Conservation (phyloP, 2,888 invertebrate species). For the Coelogynopora nodosa region DNA sequence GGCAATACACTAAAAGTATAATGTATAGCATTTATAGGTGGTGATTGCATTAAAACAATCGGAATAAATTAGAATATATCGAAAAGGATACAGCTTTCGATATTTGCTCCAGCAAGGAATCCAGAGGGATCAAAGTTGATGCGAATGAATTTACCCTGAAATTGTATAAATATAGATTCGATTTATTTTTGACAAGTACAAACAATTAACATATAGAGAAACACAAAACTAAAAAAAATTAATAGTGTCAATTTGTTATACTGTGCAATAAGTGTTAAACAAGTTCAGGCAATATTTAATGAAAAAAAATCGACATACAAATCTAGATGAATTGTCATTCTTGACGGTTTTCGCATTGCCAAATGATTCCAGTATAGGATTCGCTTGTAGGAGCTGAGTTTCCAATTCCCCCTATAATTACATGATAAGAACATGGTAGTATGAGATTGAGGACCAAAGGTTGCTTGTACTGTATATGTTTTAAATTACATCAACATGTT, state of each 20-base stretch:
- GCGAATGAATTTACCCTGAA: conserved; percentile 96
- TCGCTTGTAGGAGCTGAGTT: conserved; percentile 95
- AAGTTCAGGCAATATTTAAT: not conserved
- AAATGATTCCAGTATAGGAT: conserved; percentile 98
- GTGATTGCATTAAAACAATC: too few species aligned
- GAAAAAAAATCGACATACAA: conserved; percentile 73
- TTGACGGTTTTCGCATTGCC: conserved; percentile 99
- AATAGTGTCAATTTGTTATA: too few species aligned
- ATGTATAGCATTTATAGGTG: too few species aligned
- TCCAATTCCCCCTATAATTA: conserved; percentile 87
- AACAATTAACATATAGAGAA: not conserved
- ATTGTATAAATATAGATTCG: too few species aligned
- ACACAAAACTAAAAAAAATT: not conserved
- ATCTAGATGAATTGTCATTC: conserved; percentile 99
- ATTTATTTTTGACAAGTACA: too few species aligned
- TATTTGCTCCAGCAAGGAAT: conserved; percentile 97
- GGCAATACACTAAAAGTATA: too few species aligned
- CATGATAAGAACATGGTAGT: not conserved
- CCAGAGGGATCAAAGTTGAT: conserved; percentile 99
- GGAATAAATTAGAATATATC: too few species aligned
- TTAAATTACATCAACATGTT: too few species aligned
- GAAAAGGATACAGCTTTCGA: conserved; percentile 75
- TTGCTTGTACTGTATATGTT: too few species aligned
- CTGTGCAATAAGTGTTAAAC: too few species aligned
- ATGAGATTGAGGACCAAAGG: too few species aligned